Evolutionary conservation across 1,140 invertebrate genomes (phyloP).

Genomic region (Metopolophium dirhodum): DNA sequence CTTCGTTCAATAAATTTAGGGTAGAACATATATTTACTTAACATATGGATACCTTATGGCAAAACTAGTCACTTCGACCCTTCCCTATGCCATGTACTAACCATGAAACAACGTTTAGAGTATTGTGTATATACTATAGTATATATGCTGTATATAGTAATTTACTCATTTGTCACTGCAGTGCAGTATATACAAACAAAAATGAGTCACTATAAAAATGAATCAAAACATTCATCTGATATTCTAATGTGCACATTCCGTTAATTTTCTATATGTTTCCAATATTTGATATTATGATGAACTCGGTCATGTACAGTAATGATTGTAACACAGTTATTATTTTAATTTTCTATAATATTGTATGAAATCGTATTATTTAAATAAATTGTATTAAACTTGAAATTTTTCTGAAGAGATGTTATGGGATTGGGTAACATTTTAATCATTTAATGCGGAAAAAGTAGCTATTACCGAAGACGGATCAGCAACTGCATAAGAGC

Average conservation of each 20-base stretch:
- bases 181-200: background rate
- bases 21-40: slow-evolving; percentile 2
- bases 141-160: too few relatives aligned
- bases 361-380: too few relatives aligned
- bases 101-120: background rate
- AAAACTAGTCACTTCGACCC: background rate
- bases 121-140: background rate
- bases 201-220: background rate
- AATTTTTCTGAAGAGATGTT: too few relatives aligned
- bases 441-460: too few relatives aligned
- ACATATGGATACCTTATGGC: background rate
- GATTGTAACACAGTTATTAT: background rate
- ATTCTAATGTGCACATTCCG: background rate
- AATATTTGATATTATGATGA: too few relatives aligned
- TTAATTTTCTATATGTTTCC: background rate
- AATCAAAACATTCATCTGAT: background rate
- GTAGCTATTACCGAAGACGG: too few relatives aligned
- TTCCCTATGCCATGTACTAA: background rate
- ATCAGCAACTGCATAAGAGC: too few relatives aligned
- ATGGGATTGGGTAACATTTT: too few relatives aligned
- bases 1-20: background rate
- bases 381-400: too few relatives aligned
- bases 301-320: too few relatives aligned
- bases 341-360: too few relatives aligned
- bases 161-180: background rate